Conservation (phyloP, 1,140 invertebrate genomes). For the Drosophila tristis region DNA sequence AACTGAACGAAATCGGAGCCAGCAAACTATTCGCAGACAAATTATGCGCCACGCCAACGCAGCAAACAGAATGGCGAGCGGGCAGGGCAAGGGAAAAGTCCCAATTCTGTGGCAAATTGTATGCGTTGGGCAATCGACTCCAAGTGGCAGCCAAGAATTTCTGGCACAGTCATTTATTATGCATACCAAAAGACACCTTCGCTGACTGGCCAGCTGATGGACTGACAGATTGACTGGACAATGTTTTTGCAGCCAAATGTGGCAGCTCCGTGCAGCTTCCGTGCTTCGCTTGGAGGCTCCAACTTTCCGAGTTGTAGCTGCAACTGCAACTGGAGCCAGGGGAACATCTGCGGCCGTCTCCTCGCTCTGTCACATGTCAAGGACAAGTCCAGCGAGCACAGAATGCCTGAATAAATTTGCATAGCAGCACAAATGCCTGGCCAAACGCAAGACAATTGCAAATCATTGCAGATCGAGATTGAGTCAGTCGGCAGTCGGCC, state of each 20-base stretch:
- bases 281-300: neutral
- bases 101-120: neutral
- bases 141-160: slow-evolving; percentile 22
- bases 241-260: neutral
- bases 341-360: neutral
- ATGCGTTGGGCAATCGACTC: slow-evolving; percentile 2
- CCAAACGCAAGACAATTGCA: slow-evolving; percentile 53
- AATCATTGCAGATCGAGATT: slow-evolving; percentile 31
- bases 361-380: slow-evolving; percentile 43
- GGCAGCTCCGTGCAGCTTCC: neutral
- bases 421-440: slow-evolving; percentile 46
- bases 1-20: slow-evolving; percentile 21
- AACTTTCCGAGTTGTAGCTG: neutral
- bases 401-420: slow-evolving; percentile 53
- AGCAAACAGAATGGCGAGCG: slow-evolving; percentile 12
- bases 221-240: slow-evolving; percentile 23
- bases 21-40: slow-evolving; percentile 46
- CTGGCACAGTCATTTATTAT: slow-evolving; percentile 21
- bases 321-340: neutral
- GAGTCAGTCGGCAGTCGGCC: neutral
- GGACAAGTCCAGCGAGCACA: slow-evolving; percentile 28
- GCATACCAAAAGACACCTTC: slow-evolving; percentile 26
- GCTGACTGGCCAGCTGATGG: slow-evolving; percentile 16
- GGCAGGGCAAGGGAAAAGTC: slow-evolving; percentile 14
- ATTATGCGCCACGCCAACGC: slow-evolving; percentile 57